These are phyloP conservation scores for Agelastica alni DNA, from an alignment of 2,888 invertebrate species.

Conservation along the genomic window DNA sequence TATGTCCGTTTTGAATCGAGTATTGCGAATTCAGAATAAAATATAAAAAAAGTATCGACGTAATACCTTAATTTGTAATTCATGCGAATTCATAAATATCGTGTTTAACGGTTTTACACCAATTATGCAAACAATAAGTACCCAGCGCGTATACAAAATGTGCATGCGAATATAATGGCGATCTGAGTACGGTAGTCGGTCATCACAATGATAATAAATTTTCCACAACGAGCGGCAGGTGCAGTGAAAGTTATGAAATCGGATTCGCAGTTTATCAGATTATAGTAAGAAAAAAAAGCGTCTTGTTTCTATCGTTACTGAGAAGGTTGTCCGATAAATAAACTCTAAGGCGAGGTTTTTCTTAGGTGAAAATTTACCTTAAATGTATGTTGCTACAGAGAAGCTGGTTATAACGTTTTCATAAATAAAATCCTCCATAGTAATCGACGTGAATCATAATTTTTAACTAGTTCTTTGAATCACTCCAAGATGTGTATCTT, in stretches of 20 bases:
- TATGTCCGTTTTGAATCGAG: too few relatives aligned
- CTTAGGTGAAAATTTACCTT: not conserved
- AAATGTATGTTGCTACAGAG: too few relatives aligned
- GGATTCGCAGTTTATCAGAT: slow-evolving; percentile 18
- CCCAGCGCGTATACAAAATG: slow-evolving; percentile 8
- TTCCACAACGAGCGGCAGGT: slow-evolving; percentile 23
- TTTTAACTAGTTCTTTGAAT: too few relatives aligned
- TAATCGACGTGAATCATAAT: too few relatives aligned
- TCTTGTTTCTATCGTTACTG: slow-evolving; percentile 20
- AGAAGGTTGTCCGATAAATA: slow-evolving; percentile 22
- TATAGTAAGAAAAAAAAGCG: slow-evolving; percentile 16
- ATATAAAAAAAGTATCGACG: too few relatives aligned
- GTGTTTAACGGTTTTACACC: not conserved
- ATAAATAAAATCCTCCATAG: too few relatives aligned
- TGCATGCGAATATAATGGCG: slow-evolving; percentile 2
- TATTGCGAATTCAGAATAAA: too few relatives aligned
- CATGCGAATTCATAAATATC: not conserved
- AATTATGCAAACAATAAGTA: slow-evolving; percentile 22
- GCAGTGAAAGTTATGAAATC: slow-evolving; percentile 32
- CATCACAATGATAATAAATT: slow-evolving; percentile 33
- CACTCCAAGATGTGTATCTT: too few relatives aligned
- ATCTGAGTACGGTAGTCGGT: slow-evolving; percentile 18
- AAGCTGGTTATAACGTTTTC: too few relatives aligned
- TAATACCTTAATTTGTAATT: too few relatives aligned
- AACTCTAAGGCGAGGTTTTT: slow-evolving; percentile 13